These are phyloP conservation scores for Rhinolophus sinicus DNA, from an alignment of 2,113 vertebrate species.

Conservation along the genomic window DNA sequence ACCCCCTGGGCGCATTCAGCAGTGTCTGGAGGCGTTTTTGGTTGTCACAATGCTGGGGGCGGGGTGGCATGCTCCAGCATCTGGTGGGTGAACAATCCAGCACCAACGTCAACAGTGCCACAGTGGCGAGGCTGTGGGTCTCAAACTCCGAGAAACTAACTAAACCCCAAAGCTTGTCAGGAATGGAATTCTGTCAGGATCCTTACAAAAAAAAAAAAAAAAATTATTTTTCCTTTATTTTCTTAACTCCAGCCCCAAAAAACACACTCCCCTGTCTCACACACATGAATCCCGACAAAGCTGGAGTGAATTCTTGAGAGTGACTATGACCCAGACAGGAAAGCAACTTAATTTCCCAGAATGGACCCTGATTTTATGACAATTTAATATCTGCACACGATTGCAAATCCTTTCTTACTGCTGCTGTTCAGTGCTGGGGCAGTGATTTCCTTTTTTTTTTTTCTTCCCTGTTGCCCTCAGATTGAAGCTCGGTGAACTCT, in stretches of 20 bases:
- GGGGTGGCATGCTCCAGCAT: accelerated
- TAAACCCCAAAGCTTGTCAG: neutral
- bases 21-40: neutral
- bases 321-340: neutral
- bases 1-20: too few relatives aligned
- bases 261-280: neutral
- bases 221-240: neutral
- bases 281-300: neutral
- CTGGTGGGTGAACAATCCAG: neutral
- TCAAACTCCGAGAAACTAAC: neutral
- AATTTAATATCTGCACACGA: neutral
- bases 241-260: neutral
- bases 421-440: neutral
- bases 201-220: neutral
- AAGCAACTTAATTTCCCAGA: neutral
- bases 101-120: neutral
- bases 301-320: neutral
- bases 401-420: neutral
- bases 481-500: neutral
- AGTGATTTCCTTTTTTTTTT: accelerated
- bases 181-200: neutral
- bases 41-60: accelerated
- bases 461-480: neutral
- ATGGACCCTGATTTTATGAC: neutral
- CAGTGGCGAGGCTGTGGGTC: accelerated